phyloP scores from a whole-genome alignment of 2,113 vertebrate species.

The Galbula dea region DNA sequence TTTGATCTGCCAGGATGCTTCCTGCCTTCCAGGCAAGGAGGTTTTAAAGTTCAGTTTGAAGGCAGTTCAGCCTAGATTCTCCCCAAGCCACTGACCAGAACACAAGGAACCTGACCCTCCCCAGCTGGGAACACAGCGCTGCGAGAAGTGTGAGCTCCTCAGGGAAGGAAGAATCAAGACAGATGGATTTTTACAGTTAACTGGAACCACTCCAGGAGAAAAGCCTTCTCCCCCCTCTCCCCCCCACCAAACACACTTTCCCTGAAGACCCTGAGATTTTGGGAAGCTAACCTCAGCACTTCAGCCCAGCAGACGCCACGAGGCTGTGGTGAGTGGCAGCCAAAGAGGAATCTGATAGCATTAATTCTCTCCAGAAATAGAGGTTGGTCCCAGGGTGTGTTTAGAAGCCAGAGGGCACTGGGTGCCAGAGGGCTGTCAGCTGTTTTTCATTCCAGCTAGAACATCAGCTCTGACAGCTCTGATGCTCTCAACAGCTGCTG shows the following conservation, averaged over 20 bases:
- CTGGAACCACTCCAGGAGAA: neutral
- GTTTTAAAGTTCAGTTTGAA: neutral
- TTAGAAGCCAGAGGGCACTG: neutral
- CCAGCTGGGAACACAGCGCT: slow-evolving; percentile 6
- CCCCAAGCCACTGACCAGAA: neutral
- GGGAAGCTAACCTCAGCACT: slow-evolving; percentile 13
- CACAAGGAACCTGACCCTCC: neutral
- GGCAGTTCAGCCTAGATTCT: neutral
- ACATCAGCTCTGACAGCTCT: neutral
- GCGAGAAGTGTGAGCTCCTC: neutral
- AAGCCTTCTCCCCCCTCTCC: neutral
- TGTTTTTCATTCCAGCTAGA: neutral
- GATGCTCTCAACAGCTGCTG: slow-evolving; percentile 22
- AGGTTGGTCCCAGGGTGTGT: neutral
- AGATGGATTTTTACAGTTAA: neutral
- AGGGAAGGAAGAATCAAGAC: neutral
- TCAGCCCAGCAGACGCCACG: slow-evolving; percentile 14
- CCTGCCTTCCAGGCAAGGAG: neutral
- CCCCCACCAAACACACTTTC: neutral
- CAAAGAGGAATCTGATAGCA: neutral
- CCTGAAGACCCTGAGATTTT: neutral
- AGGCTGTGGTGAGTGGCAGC: slow-evolving; percentile 10
- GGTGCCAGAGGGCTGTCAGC: slow-evolving; percentile 11
- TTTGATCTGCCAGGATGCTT: neutral
- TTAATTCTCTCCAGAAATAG: neutral